Evolutionary conservation across 1,140 invertebrate genomes (phyloP), one percentile per base, ranked within the genome.

Genomic region (Drosophila hydei): DNA sequence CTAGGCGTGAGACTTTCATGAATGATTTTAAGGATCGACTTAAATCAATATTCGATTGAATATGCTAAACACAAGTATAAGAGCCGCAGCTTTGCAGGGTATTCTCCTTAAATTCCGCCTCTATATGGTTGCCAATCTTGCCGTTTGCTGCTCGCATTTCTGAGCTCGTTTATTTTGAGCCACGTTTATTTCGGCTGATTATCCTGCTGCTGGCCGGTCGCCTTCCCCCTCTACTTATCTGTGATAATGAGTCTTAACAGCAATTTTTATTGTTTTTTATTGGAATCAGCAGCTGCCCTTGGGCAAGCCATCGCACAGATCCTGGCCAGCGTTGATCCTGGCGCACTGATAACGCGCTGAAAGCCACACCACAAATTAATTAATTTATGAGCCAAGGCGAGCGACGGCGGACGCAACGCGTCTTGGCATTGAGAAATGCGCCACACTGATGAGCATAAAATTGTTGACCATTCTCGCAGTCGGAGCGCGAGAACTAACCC

Each of bases 291-390:
- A 87, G 83, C 83, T 87, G 83, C 84, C 84, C 68, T 72, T 70
- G 78, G 67, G 83, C 79, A 11, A 62, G 45, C 73, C 50, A 67
- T n/a, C 42, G 3, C 12, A 18, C 30, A 21, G 71, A 51, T 56
- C 54, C 54, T 56, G 54, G 42, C 16, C 27, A n/a, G 9, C 16
- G 27, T 19, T 18, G 54, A 56, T 56, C 79, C 67, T 75, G 56
- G 38, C 68, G 65, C 75, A 77, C 59, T 83, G 83, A 88, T 88
- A 88, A 89, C 79, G 79, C 83, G 84, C 79, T 89, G 83, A 88
- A 88, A 88, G 84, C 83, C 83, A 88, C 83, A 88, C 84, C 83
- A 76, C 77, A 87, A 88, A 88, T 88, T 88, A 88, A 88, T 88
- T 88, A 88, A 88, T 88, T 88, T 88, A 88, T 89, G 84, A 83